Percentiles rank a stretch among this genome's conserved stretches.
Conservation (phyloP, 1,140 invertebrate species). For the Mylabris phalerata region DNA sequence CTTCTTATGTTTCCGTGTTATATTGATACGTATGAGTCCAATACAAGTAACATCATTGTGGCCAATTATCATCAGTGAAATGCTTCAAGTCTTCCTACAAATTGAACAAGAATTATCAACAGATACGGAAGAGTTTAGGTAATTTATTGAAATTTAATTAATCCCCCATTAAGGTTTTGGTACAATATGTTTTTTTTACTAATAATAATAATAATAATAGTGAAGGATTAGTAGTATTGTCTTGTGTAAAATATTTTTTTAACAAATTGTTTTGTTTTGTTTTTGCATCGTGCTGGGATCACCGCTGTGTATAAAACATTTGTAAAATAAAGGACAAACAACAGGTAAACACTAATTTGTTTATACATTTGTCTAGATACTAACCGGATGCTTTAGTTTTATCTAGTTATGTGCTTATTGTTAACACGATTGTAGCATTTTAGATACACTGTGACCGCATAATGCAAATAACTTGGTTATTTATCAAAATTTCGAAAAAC, state of each 20-base stretch:
- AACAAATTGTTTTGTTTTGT: constrained; percentile 26
- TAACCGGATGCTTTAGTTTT: neutral
- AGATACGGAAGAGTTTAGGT: constrained; percentile 77
- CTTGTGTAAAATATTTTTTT: constrained; percentile 7
- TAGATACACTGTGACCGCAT: no score
- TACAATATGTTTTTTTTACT: neutral
- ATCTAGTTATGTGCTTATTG: neutral
- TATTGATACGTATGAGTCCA: constrained; percentile 80
- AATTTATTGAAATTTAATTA: neutral
- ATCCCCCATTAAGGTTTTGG: neutral
- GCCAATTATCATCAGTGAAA: constrained; percentile 91
- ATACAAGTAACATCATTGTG: constrained; percentile 84
- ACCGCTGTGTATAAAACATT: constrained; percentile 4
- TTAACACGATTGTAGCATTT: neutral
- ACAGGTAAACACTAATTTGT: constrained; percentile 30
- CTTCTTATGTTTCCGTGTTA: constrained; percentile 84
- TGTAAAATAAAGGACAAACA: constrained; percentile 29
- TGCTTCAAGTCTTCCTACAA: constrained; percentile 85
- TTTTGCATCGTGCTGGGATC: constrained; percentile 26
- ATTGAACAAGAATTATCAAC: constrained; percentile 81
- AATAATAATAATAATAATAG: neutral
- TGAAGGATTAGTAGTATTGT: neutral
- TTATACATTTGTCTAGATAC: neutral
- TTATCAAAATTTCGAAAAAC: no score
- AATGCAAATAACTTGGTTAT: no score